These are phyloP conservation scores for Sylvilagus floridanus DNA, from an alignment of 2,797 vertebrate species.

Conservation along the genomic window DNA sequence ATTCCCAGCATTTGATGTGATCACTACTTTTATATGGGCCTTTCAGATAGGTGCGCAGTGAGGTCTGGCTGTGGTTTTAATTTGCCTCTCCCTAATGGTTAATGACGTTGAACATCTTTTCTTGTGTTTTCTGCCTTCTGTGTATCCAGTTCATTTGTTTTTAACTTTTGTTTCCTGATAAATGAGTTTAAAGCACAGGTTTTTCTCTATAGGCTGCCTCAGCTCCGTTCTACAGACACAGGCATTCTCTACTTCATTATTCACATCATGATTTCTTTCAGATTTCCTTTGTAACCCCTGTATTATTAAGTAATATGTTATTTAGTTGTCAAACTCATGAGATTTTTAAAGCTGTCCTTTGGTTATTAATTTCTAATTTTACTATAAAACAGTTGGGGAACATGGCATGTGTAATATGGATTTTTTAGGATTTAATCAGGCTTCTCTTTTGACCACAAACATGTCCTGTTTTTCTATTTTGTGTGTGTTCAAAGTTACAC, in stretches of 20 bases:
- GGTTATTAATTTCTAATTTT: conserved; percentile 62
- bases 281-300: conserved; percentile 23
- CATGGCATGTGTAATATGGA: neutral
- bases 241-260: neutral
- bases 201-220: neutral
- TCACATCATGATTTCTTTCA: neutral
- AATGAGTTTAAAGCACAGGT: conserved; percentile 1
- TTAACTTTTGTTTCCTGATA: conserved; percentile 42
- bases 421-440: conserved; percentile 56
- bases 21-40: neutral
- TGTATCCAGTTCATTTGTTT: conserved; percentile 15
- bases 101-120: conserved; percentile 42
- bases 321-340: conserved; percentile 47
- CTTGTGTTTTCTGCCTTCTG: conserved; percentile 22
- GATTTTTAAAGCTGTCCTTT: conserved; percentile 50
- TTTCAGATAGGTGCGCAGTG: neutral
- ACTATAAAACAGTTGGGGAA: neutral
- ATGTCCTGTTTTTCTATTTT: conserved; percentile 16
- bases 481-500: neutral
- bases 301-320: conserved; percentile 13
- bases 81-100: neutral
- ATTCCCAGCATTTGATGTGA: no score
- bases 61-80: neutral
- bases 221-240: neutral
- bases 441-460: conserved; percentile 12